Conservation (phyloP, 2,888 invertebrate genomes). For the Hylaea fasciaria region DNA sequence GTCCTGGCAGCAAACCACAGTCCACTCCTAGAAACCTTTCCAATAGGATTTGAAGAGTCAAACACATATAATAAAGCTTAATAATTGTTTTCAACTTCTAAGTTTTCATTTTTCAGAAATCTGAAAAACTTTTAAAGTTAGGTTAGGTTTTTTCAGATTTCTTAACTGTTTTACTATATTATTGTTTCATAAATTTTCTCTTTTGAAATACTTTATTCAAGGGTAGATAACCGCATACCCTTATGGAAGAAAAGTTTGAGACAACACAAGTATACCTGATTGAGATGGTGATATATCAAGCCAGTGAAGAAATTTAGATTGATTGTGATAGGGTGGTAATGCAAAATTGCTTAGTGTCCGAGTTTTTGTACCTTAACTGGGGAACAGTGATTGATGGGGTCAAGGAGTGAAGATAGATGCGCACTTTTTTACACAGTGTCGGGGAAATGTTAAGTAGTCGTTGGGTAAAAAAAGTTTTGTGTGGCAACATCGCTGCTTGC, state of each 20-base stretch:
- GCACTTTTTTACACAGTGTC: constrained; percentile 14
- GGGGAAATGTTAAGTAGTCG: constrained; percentile 6
- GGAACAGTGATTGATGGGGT: constrained; percentile 40
- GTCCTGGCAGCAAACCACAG: too few relatives aligned
- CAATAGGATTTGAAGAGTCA: too few relatives aligned
- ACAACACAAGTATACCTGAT: constrained; percentile 13
- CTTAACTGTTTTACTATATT: too few relatives aligned
- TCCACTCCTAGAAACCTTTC: too few relatives aligned
- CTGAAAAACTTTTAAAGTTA: too few relatives aligned
- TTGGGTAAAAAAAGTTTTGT: not conserved
- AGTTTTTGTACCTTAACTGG: constrained; percentile 38
- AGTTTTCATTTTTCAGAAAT: too few relatives aligned
- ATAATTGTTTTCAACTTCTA: too few relatives aligned
- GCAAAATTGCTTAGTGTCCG: constrained; percentile 40
- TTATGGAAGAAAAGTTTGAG: not conserved
- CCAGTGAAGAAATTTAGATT: constrained; percentile 38
- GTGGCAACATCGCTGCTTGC: not conserved
- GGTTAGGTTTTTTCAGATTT: too few relatives aligned
- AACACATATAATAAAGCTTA: too few relatives aligned
- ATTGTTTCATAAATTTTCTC: too few relatives aligned
- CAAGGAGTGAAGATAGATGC: constrained; percentile 29
- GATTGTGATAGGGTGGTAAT: constrained; percentile 35
- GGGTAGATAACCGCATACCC: too few relatives aligned
- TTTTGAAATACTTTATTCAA: not conserved
- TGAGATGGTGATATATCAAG: constrained; percentile 37